phyloP scores from a whole-genome alignment of 1,140 invertebrate species.

The Trypoxylus dichotomus region DNA sequence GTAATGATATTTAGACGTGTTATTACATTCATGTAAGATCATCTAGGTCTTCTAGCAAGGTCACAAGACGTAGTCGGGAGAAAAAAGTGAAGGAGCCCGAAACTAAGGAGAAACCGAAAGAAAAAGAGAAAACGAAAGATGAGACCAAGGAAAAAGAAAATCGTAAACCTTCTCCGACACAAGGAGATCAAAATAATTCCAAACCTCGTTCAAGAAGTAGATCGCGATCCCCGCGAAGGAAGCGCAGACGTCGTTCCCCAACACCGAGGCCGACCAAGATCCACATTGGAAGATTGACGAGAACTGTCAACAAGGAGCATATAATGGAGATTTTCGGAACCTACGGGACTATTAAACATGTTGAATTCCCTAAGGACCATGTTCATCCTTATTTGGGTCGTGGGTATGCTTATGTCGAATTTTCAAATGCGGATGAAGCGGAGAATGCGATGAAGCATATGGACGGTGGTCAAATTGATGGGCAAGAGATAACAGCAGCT shows the following conservation, averaged over 20 bases:
- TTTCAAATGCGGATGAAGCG: conserved; percentile 89
- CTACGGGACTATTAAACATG: conserved; percentile 87
- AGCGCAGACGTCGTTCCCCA: conserved; percentile 76
- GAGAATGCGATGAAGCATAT: conserved; percentile 99
- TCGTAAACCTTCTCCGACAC: conserved; percentile 51
- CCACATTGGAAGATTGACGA: conserved; percentile 87
- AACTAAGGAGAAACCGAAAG: conserved; percentile 54
- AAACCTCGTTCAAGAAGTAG: conserved; percentile 38
- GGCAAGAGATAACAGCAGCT: conserved; percentile 92
- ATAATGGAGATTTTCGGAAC: conserved; percentile 92
- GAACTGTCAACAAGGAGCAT: conserved; percentile 93
- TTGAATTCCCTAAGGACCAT: conserved; percentile 88
- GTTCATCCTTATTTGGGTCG: conserved; percentile 81
- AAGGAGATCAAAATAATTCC: conserved; percentile 52
- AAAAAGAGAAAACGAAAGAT: conserved; percentile 52
- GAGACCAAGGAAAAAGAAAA: conserved; percentile 58
- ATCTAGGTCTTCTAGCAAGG: conserved; percentile 49
- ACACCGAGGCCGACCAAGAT: conserved; percentile 87
- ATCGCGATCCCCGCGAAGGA: conserved; percentile 58
- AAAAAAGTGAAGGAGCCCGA: conserved; percentile 58
- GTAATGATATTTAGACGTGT: not conserved
- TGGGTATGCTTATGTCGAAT: conserved; percentile 95
- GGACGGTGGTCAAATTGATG: conserved; percentile 94
- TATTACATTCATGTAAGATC: conserved; percentile 35
- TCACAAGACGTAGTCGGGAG: conserved; percentile 55